Base-by-base conservation (phyloP, 2,888 invertebrate genomes). In the Drosophila mayaguana region DNA sequence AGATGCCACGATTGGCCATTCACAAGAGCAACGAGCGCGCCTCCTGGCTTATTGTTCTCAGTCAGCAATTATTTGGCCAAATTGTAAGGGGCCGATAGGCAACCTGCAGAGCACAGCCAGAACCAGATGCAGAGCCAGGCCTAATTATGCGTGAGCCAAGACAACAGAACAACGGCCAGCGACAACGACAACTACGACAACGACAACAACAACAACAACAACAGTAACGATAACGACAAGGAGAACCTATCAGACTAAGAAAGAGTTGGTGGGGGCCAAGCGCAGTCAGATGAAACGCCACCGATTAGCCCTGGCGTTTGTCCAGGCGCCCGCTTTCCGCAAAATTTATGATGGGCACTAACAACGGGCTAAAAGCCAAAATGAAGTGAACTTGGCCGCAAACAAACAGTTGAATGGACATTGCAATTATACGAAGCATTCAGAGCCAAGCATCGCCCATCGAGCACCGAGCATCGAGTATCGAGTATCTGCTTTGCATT, bases 291-390 rank as follows among this genome's bases (percentile, higher is more conserved):
- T 85, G 87, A 85, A 85, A 85, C 80, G 84, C 84, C 87, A 85
- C 84, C 84, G 84, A 85, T 85, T 85, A 85, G 84, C 72, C 63
- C 65, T 73, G 67, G 75, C 66, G 78, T 82, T 82, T 72, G 78
- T 66, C 72, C 62, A 65, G 76, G 64, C 72, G 79, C 79, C 79
- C 79, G 61, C 70, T 71, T 79, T 76, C 42, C 56, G 72, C 55
- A 73, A 84, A 87, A 85, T 84, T 84, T 84, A 87, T 84, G 84
- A 87, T 84, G 85, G 87, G 80, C 84, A 81, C 81, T 83, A 85
- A 83, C 86, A 84, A 81, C 83, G 81, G 77, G 73, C 38, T 51
- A 72, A 77, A 75, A 73, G 69, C 79, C 79, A 70, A 60, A 84
- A 74, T 66, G 81, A 83, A 83, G 78, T 75, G 71, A 78, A 74